A percentile compares a stretch with the other conserved stretches of the same genome.
phyloP scores from a whole-genome alignment of 2,888 invertebrate genomes.

The Parnassius smintheus region DNA sequence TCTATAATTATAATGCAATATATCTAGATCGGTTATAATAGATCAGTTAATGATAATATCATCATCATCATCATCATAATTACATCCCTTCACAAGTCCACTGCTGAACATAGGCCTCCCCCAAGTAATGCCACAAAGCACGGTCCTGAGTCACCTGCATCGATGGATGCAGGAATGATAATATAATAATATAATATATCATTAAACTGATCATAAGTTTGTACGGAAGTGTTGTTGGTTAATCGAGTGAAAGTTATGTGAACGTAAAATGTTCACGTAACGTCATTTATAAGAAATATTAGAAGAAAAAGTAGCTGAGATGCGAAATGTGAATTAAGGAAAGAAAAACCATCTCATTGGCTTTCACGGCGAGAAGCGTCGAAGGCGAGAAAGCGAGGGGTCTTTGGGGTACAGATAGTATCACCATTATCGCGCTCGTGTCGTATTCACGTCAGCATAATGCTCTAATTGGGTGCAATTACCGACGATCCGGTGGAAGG shows the following conservation, averaged over 20 bases:
- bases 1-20: no score
- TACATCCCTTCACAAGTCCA: no score
- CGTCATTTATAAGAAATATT: constrained; percentile 65
- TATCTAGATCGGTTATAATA: no score
- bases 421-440: constrained; percentile 74
- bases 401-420: constrained; percentile 60
- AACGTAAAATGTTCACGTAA: constrained; percentile 56
- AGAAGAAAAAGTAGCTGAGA: constrained; percentile 58
- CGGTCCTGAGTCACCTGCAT: no score
- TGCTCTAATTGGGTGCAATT: constrained; percentile 80
- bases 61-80: no score
- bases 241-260: constrained; percentile 75
- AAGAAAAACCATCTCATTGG: constrained; percentile 62
- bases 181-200: constrained; percentile 45
- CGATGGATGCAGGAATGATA: no score
- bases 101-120: no score
- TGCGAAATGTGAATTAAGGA: constrained; percentile 69
- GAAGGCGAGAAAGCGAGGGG: constrained; percentile 37
- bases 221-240: constrained; percentile 61
- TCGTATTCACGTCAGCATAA: constrained; percentile 80
- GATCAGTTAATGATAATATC: no score
- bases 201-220: constrained; percentile 63
- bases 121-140: no score
- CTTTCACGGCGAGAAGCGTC: constrained; percentile 43
- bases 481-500: constrained; percentile 71